Base-by-base conservation (phyloP, 2,797 vertebrate genomes). In the Gila robusta region DNA sequence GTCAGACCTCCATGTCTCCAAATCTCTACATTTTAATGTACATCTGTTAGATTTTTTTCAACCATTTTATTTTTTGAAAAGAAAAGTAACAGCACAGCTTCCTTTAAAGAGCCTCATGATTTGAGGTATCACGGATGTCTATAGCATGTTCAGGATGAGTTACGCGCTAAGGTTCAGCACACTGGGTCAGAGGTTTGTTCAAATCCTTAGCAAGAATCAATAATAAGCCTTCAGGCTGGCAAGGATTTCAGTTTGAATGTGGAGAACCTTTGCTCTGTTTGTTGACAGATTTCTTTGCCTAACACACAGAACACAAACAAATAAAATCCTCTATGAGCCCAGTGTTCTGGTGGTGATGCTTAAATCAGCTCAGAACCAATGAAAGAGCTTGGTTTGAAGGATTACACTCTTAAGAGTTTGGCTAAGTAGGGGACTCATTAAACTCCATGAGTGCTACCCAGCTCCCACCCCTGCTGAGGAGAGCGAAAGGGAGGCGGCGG, bases 251-350 rank as follows among this genome's bases (percentile, higher is more conserved):
- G 44, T 84, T 81, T 84, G 59, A 87, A 87, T 21, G 26, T 73
- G 67, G 62, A 79, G 35, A 79, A 79, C 74, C n/a, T 62, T 52
- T 41, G 71, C 80, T 84, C 52, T 79, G 79, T 77, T 74, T 77
- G 71, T 84, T 70, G 62, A 80, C 37, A 82, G 87, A 88, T 73
- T 86, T 70, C 26, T 82, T 73, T 73, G 80, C 66, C 35, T 74
- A 85, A 66, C 83, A 44, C 70, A 70, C 23, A 56, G 41, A 82
- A 85, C 35, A 81, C 79, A 90, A 89, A 87, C 82, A 89, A 87
- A 82, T 77, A 81, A 86, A 83, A 69, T 81, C 84, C 87, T 41
- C 74, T 56, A 73, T 77, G 67, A 81, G 64, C 52, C 37, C 69
- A 82, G 66, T 81, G 74, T 59, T 79, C 73, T 14, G 64, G 56